Evolutionary conservation across 2,888 invertebrate species (phyloP), one percentile per base, ranked within the genome.

Genomic region (Sussaba pulchella): DNA sequence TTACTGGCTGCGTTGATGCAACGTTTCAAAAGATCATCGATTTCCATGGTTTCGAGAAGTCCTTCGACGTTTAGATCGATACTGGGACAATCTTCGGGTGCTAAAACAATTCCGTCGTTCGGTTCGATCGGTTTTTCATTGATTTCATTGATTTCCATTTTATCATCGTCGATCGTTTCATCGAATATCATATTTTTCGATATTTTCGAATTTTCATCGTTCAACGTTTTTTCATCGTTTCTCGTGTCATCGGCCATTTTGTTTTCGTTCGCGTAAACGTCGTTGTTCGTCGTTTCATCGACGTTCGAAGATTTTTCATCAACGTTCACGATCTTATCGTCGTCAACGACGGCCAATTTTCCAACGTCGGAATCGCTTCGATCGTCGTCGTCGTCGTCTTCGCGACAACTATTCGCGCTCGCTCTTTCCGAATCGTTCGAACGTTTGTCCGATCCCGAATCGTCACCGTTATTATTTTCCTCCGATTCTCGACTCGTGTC

Each of bases 41-140:
- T 93, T 77, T 95, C 94, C 91, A 96, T 95, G 91, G 94, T 96
- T 88, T 97, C 97, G 82, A 97, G 90, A 14, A 96, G 96, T 81
- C 94, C 95, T 87, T 97, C 95, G 45, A 97, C 92, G 82, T 95
- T 95, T 63, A 97, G 91, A 87, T 97, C 96, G 76, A 95, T 94
- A 12, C 95, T 93, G 74, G 95, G 94, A 21, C 95, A 93, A 86
- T 96, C 96, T 24, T 94, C 93, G 26, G 94, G 93, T 1, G 95
- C 95, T n/a, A 94, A 88, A 41, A 92, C 88, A 50, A 94, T 93
- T 2, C 92, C 93, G 84, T 93, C 93, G 21, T 12, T 71, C 5
- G 21, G 24, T 26, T 54, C 86, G 87, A 87, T 36, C 86, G 88
- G 87, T 43, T 92, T 89, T 47, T 41, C 19, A n/a, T n/a, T n/a